Conservation (phyloP, 2,797 vertebrate genomes). For the Scarus forsteni region DNA sequence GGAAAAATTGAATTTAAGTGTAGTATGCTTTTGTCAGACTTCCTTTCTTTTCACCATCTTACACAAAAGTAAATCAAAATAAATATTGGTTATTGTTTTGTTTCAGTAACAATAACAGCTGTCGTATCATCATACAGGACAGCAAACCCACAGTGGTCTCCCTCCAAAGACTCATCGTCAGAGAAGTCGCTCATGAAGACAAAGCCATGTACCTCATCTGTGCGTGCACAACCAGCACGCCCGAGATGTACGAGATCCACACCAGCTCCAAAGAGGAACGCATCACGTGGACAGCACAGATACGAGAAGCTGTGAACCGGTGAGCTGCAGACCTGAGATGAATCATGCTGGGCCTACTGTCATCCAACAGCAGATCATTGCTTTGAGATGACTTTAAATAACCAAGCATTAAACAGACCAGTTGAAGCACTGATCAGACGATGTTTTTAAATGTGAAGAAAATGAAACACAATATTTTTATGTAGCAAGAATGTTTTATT, state of each 20-base stretch:
- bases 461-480: too few relatives aligned
- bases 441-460: too few relatives aligned
- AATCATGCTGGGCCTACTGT: neutral
- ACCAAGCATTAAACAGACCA: too few relatives aligned
- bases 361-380: neutral
- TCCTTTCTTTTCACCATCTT: neutral
- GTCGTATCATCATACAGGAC: slow-evolving; percentile 81
- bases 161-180: slow-evolving; percentile 91
- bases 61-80: neutral
- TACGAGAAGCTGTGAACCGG: slow-evolving; percentile 90
- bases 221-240: slow-evolving; percentile 81
- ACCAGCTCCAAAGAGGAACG: slow-evolving; percentile 89
- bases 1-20: too few relatives aligned
- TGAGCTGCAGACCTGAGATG: slow-evolving; percentile 54
- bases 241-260: slow-evolving; percentile 95
- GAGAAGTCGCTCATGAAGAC: slow-evolving; percentile 93
- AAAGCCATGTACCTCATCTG: slow-evolving; percentile 94
- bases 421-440: too few relatives aligned
- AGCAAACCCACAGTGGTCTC: slow-evolving; percentile 91
- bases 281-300: slow-evolving; percentile 86
- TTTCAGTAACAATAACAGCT: slow-evolving; percentile 3
- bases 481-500: too few relatives aligned
- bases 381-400: neutral
- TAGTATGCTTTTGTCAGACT: neutral
- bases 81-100: too few relatives aligned